Percentiles rank a stretch among this genome's conserved stretches.
Evolutionary conservation across 2,888 invertebrate species (phyloP).

Genomic region (Dryococelus australis): DNA sequence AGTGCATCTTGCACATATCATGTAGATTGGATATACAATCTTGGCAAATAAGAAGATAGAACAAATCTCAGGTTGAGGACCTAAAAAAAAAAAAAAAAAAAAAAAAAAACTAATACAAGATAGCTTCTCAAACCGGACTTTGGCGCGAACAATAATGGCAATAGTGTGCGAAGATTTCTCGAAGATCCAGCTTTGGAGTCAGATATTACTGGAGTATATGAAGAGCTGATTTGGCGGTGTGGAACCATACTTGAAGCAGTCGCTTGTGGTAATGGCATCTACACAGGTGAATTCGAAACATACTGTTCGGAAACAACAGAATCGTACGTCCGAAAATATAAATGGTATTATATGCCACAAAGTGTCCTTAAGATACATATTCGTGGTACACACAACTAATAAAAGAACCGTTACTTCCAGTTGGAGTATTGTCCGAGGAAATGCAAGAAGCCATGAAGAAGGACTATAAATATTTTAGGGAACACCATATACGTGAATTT

Average conservation of each 20-base stretch:
- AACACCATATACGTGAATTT: constrained; percentile 49
- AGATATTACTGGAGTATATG: constrained; percentile 42
- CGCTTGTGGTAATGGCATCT: constrained; percentile 48
- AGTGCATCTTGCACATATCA: no score
- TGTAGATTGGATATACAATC: no score
- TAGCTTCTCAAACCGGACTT: no score
- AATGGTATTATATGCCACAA: constrained; percentile 53
- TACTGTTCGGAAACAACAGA: constrained; percentile 44
- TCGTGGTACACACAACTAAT: constrained; percentile 48
- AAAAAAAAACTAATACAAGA: no score
- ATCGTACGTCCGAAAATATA: constrained; percentile 43
- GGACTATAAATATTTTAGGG: constrained; percentile 45
- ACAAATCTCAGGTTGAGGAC: no score
- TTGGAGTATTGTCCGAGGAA: constrained; percentile 51
- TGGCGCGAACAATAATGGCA: no score
- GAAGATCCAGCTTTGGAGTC: no score
- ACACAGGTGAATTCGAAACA: constrained; percentile 35
- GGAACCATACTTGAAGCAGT: constrained; percentile 48
- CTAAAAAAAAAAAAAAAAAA: no score
- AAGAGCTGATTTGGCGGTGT: constrained; percentile 49
- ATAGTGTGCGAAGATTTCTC: no score
- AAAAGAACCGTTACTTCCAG: constrained; percentile 45
- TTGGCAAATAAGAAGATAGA: no score
- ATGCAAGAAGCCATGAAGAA: constrained; percentile 52
- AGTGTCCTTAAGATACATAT: constrained; percentile 50